These are phyloP conservation scores for Pristionchus mayeri DNA, from an alignment of 2,888 invertebrate species.

Conservation along the genomic window DNA sequence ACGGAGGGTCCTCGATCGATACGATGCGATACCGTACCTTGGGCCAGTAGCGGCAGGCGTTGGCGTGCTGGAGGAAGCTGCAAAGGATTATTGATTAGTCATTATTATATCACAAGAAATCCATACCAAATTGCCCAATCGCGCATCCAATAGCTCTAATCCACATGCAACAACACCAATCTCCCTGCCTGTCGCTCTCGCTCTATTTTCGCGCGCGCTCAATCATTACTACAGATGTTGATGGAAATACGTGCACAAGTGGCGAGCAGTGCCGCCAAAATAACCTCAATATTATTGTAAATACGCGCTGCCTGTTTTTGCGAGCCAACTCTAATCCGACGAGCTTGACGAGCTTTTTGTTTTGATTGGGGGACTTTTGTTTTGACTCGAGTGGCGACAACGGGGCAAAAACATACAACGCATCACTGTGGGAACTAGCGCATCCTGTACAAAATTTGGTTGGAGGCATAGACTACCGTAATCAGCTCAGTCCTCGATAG, in stretches of 20 bases:
- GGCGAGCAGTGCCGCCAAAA: background rate
- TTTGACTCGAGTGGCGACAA: no score
- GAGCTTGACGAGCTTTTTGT: no score
- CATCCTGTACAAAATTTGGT: no score
- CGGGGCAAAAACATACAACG: no score
- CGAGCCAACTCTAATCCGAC: background rate
- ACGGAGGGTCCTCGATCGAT: background rate
- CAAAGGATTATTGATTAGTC: slow-evolving; percentile 34
- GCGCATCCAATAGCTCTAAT: background rate
- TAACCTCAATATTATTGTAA: background rate
- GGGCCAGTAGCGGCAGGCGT: slow-evolving; percentile 86
- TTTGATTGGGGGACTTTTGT: no score
- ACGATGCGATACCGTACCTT: slow-evolving; percentile 78
- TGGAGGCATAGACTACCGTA: background rate
- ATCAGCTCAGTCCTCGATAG: background rate
- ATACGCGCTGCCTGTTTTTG: background rate
- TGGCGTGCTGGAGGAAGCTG: slow-evolving; percentile 75
- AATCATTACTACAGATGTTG: background rate
- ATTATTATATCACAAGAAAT: background rate
- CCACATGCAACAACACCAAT: no score
- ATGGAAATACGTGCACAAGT: background rate
- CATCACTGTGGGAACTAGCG: no score
- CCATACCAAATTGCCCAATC: background rate
- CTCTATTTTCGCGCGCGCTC: background rate
- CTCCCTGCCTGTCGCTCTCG: background rate